A percentile compares a stretch with the other conserved stretches of the same genome.
Evolutionary conservation across 2,888 invertebrate species (phyloP).

Genomic region (Nineta flava): DNA sequence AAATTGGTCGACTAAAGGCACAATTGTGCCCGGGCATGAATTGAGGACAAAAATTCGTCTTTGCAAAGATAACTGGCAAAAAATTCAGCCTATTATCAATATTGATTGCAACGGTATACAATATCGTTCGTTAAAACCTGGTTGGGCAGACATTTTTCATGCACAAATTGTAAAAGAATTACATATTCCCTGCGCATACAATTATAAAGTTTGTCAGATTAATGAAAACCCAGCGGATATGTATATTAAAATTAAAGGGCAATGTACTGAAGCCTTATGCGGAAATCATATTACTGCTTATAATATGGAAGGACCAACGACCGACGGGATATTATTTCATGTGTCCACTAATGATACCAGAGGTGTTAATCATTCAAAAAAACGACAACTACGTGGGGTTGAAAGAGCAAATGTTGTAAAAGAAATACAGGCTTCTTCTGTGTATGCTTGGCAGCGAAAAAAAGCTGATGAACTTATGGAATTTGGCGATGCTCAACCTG

Average conservation of each 20-base stretch:
- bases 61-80: background rate
- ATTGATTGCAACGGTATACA: background rate
- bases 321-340: background rate
- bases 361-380: background rate
- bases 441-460: constrained; percentile 4
- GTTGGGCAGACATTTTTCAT: background rate
- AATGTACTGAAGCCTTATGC: background rate
- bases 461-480: constrained; percentile 2
- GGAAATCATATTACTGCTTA: background rate
- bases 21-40: background rate
- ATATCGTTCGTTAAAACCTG: background rate
- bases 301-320: background rate
- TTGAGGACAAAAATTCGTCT: background rate
- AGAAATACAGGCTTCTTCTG: constrained; percentile 1
- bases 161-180: background rate
- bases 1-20: background rate
- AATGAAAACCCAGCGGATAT: background rate
- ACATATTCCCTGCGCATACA: background rate
- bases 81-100: background rate
- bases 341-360: background rate
- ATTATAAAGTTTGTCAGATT: background rate
- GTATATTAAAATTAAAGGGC: background rate
- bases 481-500: constrained; percentile 5
- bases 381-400: background rate
- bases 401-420: background rate